phyloP scores from a whole-genome alignment of 2,888 invertebrate species.

The Dynastes hyllus region DNA sequence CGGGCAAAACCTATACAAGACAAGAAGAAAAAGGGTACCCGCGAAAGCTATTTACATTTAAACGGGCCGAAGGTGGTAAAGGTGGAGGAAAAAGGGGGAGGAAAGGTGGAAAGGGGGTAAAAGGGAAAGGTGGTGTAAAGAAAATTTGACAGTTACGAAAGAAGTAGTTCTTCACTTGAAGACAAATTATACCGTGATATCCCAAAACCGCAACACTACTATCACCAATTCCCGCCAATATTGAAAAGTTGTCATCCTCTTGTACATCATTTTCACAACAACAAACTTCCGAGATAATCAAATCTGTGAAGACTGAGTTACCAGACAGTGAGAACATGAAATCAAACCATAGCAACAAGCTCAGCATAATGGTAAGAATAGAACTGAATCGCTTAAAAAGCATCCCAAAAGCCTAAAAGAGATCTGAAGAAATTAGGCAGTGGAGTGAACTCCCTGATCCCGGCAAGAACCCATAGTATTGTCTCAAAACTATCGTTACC shows the following conservation, averaged over 20 bases:
- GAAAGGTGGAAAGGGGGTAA: conserved; percentile 80
- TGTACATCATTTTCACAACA: conserved; percentile 8
- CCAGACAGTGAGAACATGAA: conserved; percentile 61
- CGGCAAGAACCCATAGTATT: conserved; percentile 65
- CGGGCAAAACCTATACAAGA: conserved; percentile 75
- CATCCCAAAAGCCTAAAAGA: conserved; percentile 53
- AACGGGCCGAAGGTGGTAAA: conserved; percentile 77
- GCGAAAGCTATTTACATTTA: conserved; percentile 77
- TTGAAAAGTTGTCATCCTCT: conserved; percentile 46
- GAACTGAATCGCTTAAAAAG: conserved; percentile 69
- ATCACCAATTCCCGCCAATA: conserved; percentile 63
- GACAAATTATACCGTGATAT: conserved; percentile 64
- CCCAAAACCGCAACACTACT: conserved; percentile 64
- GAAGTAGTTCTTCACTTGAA: conserved; percentile 69
- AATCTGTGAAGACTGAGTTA: conserved; percentile 70
- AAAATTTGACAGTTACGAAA: conserved; percentile 74
- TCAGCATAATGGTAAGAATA: conserved; percentile 63
- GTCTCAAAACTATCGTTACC: conserved; percentile 37
- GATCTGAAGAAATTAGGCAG: conserved; percentile 72
- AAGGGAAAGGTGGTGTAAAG: conserved; percentile 79
- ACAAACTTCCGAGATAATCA: conserved; percentile 57
- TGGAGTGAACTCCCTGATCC: conserved; percentile 71
- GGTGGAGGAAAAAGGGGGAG: conserved; percentile 81
- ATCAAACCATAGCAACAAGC: conserved; percentile 51
- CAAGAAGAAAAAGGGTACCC: conserved; percentile 83